Evolutionary conservation across 2,888 invertebrate species (phyloP).

Genomic region (Apamea crenata): DNA sequence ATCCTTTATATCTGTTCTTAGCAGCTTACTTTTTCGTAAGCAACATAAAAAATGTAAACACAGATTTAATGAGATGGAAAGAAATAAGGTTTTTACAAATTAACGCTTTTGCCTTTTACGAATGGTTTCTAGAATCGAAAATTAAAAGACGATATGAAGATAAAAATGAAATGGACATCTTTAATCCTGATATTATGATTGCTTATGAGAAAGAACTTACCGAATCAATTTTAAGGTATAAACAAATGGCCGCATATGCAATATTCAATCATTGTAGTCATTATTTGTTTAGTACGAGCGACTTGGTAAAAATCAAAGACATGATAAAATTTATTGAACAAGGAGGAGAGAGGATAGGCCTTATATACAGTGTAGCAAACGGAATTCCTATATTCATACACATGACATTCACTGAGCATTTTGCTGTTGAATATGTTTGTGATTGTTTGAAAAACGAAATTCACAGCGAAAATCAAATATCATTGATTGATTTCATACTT

Average conservation of each 20-base stretch:
- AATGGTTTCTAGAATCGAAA: conserved; percentile 50
- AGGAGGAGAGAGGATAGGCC: conserved; percentile 46
- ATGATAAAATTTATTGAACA: conserved; percentile 24
- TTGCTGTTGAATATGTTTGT: conserved; percentile 53
- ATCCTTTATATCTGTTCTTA: conserved; percentile 54
- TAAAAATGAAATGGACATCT: conserved; percentile 50
- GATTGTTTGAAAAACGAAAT: conserved; percentile 36
- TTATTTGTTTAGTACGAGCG: conserved; percentile 23
- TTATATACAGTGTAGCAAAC: conserved; percentile 41
- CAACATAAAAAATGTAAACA: conserved; percentile 24
- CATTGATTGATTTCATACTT: conserved; percentile 5
- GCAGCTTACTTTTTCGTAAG: conserved; percentile 46
- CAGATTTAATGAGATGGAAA: conserved; percentile 29
- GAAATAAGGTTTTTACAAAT: conserved; percentile 10
- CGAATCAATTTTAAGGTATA: conserved; percentile 47
- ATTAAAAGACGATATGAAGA: conserved; percentile 49
- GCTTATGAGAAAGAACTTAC: conserved; percentile 47
- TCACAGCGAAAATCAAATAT: neutral
- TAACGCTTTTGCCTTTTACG: conserved; percentile 45
- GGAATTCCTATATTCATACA: conserved; percentile 44
- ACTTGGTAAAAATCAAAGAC: conserved; percentile 32
- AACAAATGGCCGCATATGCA: conserved; percentile 49
- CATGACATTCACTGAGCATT: conserved; percentile 45
- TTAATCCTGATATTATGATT: conserved; percentile 30
- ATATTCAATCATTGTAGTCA: conserved; percentile 11